Conservation (phyloP, 2,113 vertebrate genomes). For the Trichomycterus rosablanca region DNA sequence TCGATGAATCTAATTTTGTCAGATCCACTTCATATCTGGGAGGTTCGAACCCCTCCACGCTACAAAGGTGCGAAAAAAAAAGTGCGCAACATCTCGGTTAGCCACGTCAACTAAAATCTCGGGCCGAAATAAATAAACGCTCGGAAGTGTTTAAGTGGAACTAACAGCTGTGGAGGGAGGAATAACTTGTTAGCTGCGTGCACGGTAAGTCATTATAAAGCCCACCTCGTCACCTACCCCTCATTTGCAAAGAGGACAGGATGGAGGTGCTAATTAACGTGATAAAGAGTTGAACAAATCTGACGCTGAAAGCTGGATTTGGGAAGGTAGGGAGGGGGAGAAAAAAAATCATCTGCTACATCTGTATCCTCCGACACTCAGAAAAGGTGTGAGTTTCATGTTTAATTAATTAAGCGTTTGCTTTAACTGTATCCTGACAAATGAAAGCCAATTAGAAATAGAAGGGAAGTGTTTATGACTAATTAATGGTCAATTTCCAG, state of each 20-base stretch:
- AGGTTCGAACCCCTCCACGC: slow-evolving; percentile 2
- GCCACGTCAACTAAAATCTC: not conserved
- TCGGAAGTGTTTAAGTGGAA: slow-evolving; percentile 63
- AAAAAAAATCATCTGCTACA: slow-evolving; percentile 49
- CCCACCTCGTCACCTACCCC: slow-evolving; percentile 66
- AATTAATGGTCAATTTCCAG: slow-evolving; percentile 67
- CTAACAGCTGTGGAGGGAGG: slow-evolving; percentile 70
- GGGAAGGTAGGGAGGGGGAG: slow-evolving; percentile 43
- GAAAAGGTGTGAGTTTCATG: slow-evolving; percentile 69
- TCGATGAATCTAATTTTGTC: slow-evolving; percentile 37
- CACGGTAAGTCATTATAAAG: slow-evolving; percentile 71
- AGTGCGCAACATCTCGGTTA: not conserved
- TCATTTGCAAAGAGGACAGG: slow-evolving; percentile 72
- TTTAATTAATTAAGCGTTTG: slow-evolving; percentile 73
- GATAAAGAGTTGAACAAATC: slow-evolving; percentile 74
- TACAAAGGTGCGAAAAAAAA: slow-evolving; percentile 6
- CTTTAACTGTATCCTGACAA: slow-evolving; percentile 69
- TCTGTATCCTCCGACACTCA: slow-evolving; percentile 69
- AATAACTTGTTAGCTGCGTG: slow-evolving; percentile 71
- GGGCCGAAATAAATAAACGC: slow-evolving; percentile 17
- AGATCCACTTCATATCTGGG: slow-evolving; percentile 4
- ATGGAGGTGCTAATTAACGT: slow-evolving; percentile 76
- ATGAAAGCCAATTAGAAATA: slow-evolving; percentile 67
- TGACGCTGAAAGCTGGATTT: slow-evolving; percentile 54
- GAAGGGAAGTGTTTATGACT: slow-evolving; percentile 63